Evolutionary conservation across 1,140 invertebrate species (phyloP), one percentile per base, ranked within the genome.

Genomic region (Steinernema khuongi): DNA sequence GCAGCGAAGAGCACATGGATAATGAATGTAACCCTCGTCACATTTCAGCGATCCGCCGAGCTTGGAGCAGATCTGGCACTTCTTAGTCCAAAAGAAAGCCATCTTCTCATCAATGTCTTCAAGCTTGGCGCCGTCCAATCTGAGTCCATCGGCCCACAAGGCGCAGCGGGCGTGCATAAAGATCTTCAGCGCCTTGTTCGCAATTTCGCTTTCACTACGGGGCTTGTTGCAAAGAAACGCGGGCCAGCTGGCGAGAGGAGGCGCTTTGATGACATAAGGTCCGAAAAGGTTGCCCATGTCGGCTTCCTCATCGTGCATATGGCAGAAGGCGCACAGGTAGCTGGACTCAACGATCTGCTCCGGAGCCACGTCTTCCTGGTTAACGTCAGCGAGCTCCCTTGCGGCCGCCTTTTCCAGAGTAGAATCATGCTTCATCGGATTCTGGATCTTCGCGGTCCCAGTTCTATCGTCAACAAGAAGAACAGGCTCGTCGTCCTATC

Each of bases 21-120:
- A 60, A 22, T 60, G 50, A 26, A 60, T 60, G 19, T 60, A 26
- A 4, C 50, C 50, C 22, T 60, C 19, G 50, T 4, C 22, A 26
- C 50, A 60, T 17, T 60, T 17, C 4, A 60, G 14, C 4, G 50
- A 14, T 26, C 14, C 50, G 4, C 50, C 50, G 19, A 26, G 7
- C 26, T 60, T 60, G 4, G 4, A 60, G 50, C 50, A 60, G 14
- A n/a, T 60, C 50, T n/a, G 19, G 19, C 50, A 60, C 50, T 60
- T 60, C 22, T 11, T 7, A 14, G 14, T 60, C 50, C 50, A 60
- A 60, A 60, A 60, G 14, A n/a, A 14, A 2, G 26, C 26, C 50
- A 60, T 60, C 19, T 60, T 60, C 50, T 60, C 50, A 26, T 60
- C 50, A 26, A 60, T n/a, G 19, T 60, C 50, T 22, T 60, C 50